Conservation (phyloP, 2,888 invertebrate species). For the Malachius bipustulatus region DNA sequence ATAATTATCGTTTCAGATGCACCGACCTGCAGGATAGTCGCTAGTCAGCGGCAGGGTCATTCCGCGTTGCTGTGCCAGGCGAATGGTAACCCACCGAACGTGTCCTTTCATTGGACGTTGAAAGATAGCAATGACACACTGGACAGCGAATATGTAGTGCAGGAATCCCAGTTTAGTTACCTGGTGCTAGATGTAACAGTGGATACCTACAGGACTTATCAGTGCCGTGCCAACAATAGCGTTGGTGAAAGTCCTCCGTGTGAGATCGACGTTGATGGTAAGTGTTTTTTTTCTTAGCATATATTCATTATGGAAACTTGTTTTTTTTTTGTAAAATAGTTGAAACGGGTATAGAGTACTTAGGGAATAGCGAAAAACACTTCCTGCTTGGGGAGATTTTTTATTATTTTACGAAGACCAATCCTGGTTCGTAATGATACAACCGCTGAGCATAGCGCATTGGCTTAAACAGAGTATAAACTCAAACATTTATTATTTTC, state of each 20-base stretch:
- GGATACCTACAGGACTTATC: constrained; percentile 62
- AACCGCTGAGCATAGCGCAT: neutral
- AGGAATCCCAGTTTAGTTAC: constrained; percentile 44
- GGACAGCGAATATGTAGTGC: constrained; percentile 45
- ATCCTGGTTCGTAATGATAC: neutral
- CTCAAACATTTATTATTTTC: constrained; percentile 1
- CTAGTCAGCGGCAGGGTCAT: constrained; percentile 55
- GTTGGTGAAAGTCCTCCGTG: constrained; percentile 56
- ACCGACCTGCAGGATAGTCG: constrained; percentile 72
- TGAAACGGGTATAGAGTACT: no score
- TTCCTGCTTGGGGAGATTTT: no score
- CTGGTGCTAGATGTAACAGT: constrained; percentile 50
- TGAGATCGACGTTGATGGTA: constrained; percentile 57
- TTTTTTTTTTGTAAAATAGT: no score
- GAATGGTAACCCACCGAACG: constrained; percentile 65
- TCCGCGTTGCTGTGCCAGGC: constrained; percentile 72
- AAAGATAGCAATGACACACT: constrained; percentile 74
- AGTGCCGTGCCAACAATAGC: constrained; percentile 74
- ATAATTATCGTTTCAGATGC: constrained; percentile 67
- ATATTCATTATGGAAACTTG: no score
- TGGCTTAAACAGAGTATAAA: no score
- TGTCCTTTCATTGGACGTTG: constrained; percentile 72
- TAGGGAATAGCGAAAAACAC: no score
- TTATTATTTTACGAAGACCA: no score
- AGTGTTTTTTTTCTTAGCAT: constrained; percentile 19